These are phyloP conservation scores for Astropecten irregularis DNA, from an alignment of 53 echinoderm and acorn worm species.

Conservation along the genomic window DNA sequence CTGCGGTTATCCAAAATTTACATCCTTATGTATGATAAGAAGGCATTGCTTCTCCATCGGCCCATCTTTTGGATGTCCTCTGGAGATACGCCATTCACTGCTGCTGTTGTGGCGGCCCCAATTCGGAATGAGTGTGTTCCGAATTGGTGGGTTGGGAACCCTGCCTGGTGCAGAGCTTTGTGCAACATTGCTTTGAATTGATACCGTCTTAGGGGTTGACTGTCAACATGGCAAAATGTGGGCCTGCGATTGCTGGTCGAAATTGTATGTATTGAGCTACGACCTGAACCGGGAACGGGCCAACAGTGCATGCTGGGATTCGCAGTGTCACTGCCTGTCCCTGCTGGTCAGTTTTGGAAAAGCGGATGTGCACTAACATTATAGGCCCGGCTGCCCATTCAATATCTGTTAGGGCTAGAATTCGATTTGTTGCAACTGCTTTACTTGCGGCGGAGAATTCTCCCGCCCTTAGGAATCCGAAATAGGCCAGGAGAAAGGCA, in stretches of 20 bases:
- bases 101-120: neutral
- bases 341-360: no score
- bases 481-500: slow-evolving; percentile 24
- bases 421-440: neutral
- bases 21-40: neutral
- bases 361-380: no score
- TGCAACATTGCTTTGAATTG: neutral
- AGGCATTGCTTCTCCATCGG: neutral
- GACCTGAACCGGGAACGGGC: neutral
- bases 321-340: no score
- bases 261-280: neutral
- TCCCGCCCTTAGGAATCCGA: slow-evolving; percentile 4
- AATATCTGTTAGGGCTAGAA: neutral
- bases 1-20: no score
- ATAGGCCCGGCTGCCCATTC: neutral
- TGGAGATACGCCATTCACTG: neutral
- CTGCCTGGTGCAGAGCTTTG: neutral
- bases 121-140: slow-evolving; percentile 1
- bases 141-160: neutral
- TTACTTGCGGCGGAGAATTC: no score
- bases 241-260: slow-evolving; percentile 1
- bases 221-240: neutral
- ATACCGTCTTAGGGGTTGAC: neutral
- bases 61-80: neutral
- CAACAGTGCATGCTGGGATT: no score